Evolutionary conservation across 2,888 invertebrate species (phyloP), one percentile per base, ranked within the genome.

Genomic region (Synergus laeviventris): DNA sequence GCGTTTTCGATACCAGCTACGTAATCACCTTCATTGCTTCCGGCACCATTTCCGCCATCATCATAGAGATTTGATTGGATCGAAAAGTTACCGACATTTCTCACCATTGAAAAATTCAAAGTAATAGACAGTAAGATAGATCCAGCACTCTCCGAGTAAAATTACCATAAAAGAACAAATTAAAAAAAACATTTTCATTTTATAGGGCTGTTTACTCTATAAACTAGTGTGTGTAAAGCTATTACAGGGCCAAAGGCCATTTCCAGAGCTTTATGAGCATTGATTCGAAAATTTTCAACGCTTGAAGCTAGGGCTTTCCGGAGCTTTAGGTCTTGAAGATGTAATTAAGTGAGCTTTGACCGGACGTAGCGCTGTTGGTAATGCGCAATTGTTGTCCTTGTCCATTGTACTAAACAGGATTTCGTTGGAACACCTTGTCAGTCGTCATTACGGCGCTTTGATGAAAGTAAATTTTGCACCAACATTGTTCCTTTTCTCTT

Each of bases 311-410:
- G 24, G 7, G 11, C 24, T 59, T 18, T 12, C 12, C 5, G 2
- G 4, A 24, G 24, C 12, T 59, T 59, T 59, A 24, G 59, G 18
- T 24, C 59, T 24, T 59, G 5, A 59, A 59, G 24, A 24, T 21
- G 59, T 21, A 59, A 59, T 59, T 59, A 24, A 24, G 59, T 24
- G 24, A 59, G 59, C 59, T 59, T 24, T 59, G 21, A 24, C 59
- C 14, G 14, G 24, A 59, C 18, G 24, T 59, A 12, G 0, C 59
- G 59, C 59, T 59, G 12, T 1, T 24, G 3, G 59, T 7, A 14
- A 24, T 14, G 5, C 59, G 12, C 14, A 12, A 24, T 59, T 21
- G 59, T 59, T 24, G 12, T 59, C 18, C 24, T 24, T 24, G 24
- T 14, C 14, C 24, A 59, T 59, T 24, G 49, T 59, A 24, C 59